Evolutionary conservation across 2,797 vertebrate genomes (phyloP), one percentile per base, ranked within the genome.

Genomic region (Buphagus erythrorhynchus): DNA sequence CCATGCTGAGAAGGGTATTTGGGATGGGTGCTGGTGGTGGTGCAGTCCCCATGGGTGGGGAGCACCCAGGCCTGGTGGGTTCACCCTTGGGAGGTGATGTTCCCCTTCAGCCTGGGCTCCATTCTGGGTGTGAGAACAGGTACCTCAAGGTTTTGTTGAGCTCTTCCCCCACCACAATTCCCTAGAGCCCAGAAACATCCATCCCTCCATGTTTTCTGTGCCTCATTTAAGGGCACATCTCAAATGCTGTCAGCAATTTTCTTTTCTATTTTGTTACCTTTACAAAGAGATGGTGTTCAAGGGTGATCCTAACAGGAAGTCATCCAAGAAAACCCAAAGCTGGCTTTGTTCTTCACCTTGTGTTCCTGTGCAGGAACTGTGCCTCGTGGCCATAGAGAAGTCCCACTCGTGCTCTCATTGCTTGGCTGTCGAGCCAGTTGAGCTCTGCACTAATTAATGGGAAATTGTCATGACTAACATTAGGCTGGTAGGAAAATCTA

Each of bases 401-500:
- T 88, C 62, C 28, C 31, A 6, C 29, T 78, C 36, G 33, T 68
- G 15, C 15, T 87, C 20, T 85, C 2, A 0, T 65, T 61, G 22
- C 75, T 58, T 66, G 28, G 16, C 29, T 42, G 16, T 40, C 5
- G 1, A 86, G 59, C 57, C 59, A 17, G 20, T 15, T 92, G 65
- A 86, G 91, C 55, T 93, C 54, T 57, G 22, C 43, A 6, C 43
- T 72, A 84, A 77, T 52, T 72, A 77, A 82, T 2, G 18, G 68
- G 65, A 83, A 88, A 81, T 88, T 25, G 81, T 93, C 29, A 18
- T 75, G 65, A 55, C 48, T 75, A 72, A 72, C 0, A 0, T 89
- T 74, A 48, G 46, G 54, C 75, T 86, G 73, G 40, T 84, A 86
- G 81, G 75, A 48, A 88, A 90, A 91, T 88, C 25, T 73, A 73